Base-by-base conservation (phyloP, 2,797 vertebrate species). In the Lepilemur ruficaudatus region DNA sequence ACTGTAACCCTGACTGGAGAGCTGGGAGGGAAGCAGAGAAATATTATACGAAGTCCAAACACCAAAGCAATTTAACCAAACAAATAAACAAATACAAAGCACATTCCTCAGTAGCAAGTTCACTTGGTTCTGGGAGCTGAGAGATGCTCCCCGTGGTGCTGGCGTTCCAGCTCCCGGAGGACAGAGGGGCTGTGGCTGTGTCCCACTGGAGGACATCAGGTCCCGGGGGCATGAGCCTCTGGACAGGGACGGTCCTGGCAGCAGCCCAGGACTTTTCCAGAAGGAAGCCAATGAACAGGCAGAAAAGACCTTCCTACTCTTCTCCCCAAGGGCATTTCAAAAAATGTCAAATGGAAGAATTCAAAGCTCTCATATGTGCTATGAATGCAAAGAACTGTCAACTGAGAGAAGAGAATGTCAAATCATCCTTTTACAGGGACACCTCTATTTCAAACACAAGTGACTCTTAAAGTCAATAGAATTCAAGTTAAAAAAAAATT, bases 341-440 rank as follows among this genome's bases (percentile, higher is more conserved):
- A 61, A 92, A 96, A 89, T 48, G 82, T 94, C 94, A 90, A 55
- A 75, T 28, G 76, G 73, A 95, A 90, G 72, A 93, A 73, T 70
- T 93, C 28, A 9, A 12, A 92, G 83, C 79, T 88, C 81, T 95
- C 76, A 78, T n/a, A 46, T 25, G 83, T 38, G 46, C 25, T 41
- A 83, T 20, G 78, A 85, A 84, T 4, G 9, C 65, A 85, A 67
- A 90, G 78, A 80, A 78, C 2, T 67, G 72, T 73, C 50, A 48
- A 28, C 25, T 25, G 69, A 84, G 50, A 67, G 57, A 61, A 89
- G 72, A 89, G 83, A 89, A 48, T 9, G n/a, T 12, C 20, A 72
- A 41, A 22, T 63, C 20, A 41, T 65, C 52, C 38, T 38, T 89
- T 69, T 28, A 52, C 1, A 10, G 50, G 59, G 41, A 59, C 4